These are phyloP conservation scores for Muraenolepis orangiensis DNA, from an alignment of 2,797 vertebrate species.

Conservation along the genomic window DNA sequence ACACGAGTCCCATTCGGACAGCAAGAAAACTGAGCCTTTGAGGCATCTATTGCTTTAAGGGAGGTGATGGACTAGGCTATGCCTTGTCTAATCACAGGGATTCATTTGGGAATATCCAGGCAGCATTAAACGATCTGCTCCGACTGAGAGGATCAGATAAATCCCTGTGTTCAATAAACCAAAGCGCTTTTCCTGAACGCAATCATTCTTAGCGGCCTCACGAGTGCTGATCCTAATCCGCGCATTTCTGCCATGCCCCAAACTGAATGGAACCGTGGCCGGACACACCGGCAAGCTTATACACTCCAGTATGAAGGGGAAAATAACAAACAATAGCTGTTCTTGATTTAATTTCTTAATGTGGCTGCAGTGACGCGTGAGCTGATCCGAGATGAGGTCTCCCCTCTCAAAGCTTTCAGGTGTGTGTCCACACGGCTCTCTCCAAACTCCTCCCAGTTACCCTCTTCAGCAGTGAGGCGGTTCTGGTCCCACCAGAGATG, in stretches of 20 bases:
- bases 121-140: constrained; percentile 73
- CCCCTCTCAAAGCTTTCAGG: not conserved
- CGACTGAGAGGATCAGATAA: constrained; percentile 80
- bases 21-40: constrained; percentile 42
- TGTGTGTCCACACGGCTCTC: not conserved
- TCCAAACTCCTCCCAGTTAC: not conserved
- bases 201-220: constrained; percentile 73
- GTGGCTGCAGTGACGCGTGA: not conserved
- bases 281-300: constrained; percentile 35
- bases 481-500: not conserved
- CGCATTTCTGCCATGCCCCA: constrained; percentile 64
- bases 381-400: not conserved
- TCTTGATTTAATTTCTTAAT: constrained; percentile 11
- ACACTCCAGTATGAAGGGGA: too few relatives aligned
- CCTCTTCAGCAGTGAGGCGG: not conserved
- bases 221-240: constrained; percentile 73
- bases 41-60: constrained; percentile 33
- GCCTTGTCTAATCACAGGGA: constrained; percentile 72
- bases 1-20: constrained; percentile 48
- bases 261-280: constrained; percentile 46
- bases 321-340: not conserved
- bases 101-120: constrained; percentile 72
- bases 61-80: constrained; percentile 58
- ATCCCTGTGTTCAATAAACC: constrained; percentile 75
- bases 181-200: constrained; percentile 77